Percentiles rank a stretch among this genome's conserved stretches.
These are phyloP conservation scores for Anabas testudineus DNA, from an alignment of 2,797 vertebrate genomes.

Conservation along the genomic window DNA sequence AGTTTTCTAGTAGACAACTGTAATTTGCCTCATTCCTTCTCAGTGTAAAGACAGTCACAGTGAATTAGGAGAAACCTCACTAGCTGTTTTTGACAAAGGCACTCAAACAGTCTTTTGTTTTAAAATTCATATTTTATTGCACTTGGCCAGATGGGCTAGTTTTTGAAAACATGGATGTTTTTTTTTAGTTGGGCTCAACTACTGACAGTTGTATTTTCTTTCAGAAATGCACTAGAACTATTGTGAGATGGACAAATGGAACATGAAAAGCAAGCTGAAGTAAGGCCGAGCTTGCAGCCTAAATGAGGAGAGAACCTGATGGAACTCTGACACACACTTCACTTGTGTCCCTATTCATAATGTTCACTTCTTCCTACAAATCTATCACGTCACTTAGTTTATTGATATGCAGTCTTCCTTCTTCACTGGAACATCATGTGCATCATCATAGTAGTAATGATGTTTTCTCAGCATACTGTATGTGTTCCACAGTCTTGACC, in stretches of 20 bases:
- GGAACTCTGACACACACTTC: background rate
- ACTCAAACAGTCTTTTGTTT: slow-evolving; percentile 2
- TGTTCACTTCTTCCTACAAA: background rate
- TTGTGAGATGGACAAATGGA: slow-evolving; percentile 4
- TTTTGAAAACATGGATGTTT: background rate
- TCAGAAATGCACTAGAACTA: slow-evolving; percentile 1
- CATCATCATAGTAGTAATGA: background rate
- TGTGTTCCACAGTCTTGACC: background rate
- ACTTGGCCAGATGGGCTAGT: background rate
- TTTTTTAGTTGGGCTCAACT: background rate
- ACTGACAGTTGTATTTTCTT: slow-evolving; percentile 2
- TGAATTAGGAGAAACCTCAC: background rate
- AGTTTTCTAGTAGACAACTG: background rate
- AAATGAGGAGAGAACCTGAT: background rate
- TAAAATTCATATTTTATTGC: background rate
- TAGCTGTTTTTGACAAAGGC: background rate
- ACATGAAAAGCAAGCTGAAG: slow-evolving; percentile 1
- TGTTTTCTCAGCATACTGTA: background rate
- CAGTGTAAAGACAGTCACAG: background rate
- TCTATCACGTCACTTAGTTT: too few species aligned
- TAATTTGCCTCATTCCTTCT: background rate
- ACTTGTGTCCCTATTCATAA: background rate
- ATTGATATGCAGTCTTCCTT: background rate
- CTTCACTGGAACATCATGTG: background rate
- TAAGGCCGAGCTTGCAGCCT: background rate